phyloP scores from a whole-genome alignment of 1,140 invertebrate species.

The Leptinotarsa defecta region DNA sequence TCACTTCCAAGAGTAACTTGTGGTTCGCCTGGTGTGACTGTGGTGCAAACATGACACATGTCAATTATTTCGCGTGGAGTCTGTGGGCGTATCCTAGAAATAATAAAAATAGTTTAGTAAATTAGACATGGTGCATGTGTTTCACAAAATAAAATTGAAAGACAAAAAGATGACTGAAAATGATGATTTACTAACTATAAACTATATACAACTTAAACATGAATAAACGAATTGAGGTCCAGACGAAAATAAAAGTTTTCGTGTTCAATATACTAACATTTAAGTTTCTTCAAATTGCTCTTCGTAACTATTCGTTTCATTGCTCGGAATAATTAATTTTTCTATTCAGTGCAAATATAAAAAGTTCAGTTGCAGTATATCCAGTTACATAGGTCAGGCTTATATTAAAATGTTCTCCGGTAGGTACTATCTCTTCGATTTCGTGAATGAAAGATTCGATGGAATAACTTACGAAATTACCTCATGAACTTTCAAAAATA shows the following conservation, averaged over 20 bases:
- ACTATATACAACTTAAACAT: no score
- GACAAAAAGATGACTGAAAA: background rate
- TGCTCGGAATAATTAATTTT: background rate
- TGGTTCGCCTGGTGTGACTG: conserved; percentile 83
- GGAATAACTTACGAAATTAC: no score
- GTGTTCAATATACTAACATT: background rate
- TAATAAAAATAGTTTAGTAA: conserved; percentile 17
- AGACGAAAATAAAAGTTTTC: background rate
- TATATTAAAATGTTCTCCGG: no score
- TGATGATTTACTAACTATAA: background rate
- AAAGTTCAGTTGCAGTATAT: no score
- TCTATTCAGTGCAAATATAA: no score
- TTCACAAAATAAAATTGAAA: background rate
- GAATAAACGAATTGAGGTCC: no score
- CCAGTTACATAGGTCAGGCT: no score
- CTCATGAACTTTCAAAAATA: no score
- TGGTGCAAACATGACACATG: conserved; percentile 91
- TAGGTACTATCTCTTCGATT: no score
- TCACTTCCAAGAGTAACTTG: conserved; percentile 93
- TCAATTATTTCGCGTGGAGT: conserved; percentile 91
- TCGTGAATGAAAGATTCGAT: no score
- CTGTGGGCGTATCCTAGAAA: conserved; percentile 89
- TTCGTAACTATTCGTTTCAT: background rate
- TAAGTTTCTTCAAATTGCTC: background rate
- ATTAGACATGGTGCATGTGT: background rate